phyloP scores from a whole-genome alignment of 2,797 vertebrate genomes.

The Naso thynnoides region DNA sequence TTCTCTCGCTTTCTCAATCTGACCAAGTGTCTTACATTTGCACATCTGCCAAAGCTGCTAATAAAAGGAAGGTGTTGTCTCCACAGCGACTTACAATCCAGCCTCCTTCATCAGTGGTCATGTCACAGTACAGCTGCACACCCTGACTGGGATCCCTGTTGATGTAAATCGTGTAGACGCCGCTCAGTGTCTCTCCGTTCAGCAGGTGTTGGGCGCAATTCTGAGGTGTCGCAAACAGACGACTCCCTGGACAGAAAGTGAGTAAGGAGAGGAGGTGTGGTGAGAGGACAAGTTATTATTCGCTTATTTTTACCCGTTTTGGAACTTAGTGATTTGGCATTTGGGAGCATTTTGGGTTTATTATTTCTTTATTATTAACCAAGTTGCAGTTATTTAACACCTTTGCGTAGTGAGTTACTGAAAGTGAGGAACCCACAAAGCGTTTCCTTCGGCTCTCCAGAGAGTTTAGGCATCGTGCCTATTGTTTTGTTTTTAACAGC shows the following conservation, averaged over 20 bases:
- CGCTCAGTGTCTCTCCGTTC: constrained; percentile 93
- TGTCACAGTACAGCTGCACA: constrained; percentile 96
- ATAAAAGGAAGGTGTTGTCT: constrained; percentile 4
- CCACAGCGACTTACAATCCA: constrained; percentile 93
- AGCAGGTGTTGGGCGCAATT: constrained; percentile 97
- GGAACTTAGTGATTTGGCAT: background rate
- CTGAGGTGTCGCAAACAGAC: constrained; percentile 94
- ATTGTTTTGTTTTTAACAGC: constrained; percentile 3
- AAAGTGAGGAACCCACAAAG: background rate
- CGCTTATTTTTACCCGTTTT: background rate
- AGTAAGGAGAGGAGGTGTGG: constrained; percentile 18
- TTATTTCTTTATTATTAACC: no score
- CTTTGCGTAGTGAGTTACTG: background rate
- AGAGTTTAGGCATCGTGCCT: background rate
- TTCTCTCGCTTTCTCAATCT: background rate
- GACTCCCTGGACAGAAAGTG: constrained; percentile 84
- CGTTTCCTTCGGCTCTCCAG: background rate
- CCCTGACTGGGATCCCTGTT: constrained; percentile 91
- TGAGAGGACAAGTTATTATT: constrained; percentile 8
- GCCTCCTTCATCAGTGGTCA: constrained; percentile 94
- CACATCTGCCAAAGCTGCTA: background rate
- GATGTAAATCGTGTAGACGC: constrained; percentile 95
- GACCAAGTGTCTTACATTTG: constrained; percentile 1
- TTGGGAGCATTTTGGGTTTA: background rate
- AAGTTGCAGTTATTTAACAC: background rate